These are phyloP conservation scores for Maconellicoccus hirsutus DNA, from an alignment of 1,140 invertebrate species.

Conservation along the genomic window DNA sequence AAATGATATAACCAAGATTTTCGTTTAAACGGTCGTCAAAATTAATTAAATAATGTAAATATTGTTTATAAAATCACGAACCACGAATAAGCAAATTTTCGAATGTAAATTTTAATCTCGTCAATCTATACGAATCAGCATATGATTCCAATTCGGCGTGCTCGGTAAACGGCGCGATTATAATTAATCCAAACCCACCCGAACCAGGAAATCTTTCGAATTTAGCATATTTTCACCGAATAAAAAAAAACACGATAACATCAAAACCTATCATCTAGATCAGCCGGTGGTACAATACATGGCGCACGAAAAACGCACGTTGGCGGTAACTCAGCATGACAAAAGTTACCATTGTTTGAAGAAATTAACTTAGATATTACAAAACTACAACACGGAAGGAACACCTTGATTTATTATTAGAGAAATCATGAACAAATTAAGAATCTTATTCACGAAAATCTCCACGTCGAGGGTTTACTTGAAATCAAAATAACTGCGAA, in stretches of 20 bases:
- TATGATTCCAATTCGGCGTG: no score
- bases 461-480: no score
- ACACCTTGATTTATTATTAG: neutral
- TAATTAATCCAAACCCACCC: neutral
- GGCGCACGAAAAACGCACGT: neutral
- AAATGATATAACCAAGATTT: no score
- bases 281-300: neutral
- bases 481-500: no score
- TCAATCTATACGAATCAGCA: no score
- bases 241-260: neutral
- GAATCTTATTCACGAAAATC: neutral
- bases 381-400: neutral
- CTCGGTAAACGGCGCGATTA: no score
- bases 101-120: no score
- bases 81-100: no score
- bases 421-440: conserved; percentile 6
- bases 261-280: neutral
- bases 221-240: neutral
- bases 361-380: neutral
- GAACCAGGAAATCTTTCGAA: neutral
- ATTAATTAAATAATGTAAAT: no score
- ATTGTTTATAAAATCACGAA: no score
- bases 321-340: neutral
- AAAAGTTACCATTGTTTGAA: conserved; percentile 1
- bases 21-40: no score